Evolutionary conservation across 1,140 invertebrate genomes (phyloP).

Genomic region (Listronotus oregonensis): DNA sequence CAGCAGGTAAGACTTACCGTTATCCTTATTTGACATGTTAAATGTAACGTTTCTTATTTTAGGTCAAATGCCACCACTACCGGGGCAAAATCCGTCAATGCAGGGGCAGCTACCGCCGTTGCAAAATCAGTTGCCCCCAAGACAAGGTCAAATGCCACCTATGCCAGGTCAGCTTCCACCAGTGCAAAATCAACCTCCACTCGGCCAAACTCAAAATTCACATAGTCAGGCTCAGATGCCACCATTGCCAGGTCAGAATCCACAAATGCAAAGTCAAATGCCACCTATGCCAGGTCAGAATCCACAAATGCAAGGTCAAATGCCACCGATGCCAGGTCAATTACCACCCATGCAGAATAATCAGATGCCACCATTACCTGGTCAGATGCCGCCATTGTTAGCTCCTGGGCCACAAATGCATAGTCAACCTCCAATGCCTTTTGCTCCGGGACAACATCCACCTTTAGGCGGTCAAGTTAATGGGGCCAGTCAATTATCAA

Average conservation of each 20-base stretch:
- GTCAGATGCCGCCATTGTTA: slow-evolving; percentile 38
- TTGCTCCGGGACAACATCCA: slow-evolving; percentile 22
- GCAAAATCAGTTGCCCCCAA: slow-evolving; percentile 17
- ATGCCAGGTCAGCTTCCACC: slow-evolving; percentile 10
- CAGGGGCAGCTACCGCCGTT: slow-evolving; percentile 25
- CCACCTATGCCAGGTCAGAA: slow-evolving; percentile 35
- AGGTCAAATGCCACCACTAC: slow-evolving; percentile 20
- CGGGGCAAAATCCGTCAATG: slow-evolving; percentile 27
- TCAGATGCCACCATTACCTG: slow-evolving; percentile 33
- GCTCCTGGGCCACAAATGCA: slow-evolving; percentile 23
- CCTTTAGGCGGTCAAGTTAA: slow-evolving; percentile 40
- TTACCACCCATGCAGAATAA: slow-evolving; percentile 26
- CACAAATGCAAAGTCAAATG: slow-evolving; percentile 39
- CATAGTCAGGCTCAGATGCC: slow-evolving; percentile 41
- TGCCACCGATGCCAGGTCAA: slow-evolving; percentile 51
- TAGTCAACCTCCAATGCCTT: slow-evolving; percentile 35
- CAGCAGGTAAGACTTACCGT: too few relatives aligned
- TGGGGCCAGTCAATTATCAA: slow-evolving; percentile 48
- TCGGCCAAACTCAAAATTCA: slow-evolving; percentile 1
- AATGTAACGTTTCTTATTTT: slow-evolving; percentile 9
- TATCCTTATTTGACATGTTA: too few relatives aligned
- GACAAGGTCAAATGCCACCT: slow-evolving; percentile 47
- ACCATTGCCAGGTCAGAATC: slow-evolving; percentile 8
- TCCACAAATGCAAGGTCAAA: slow-evolving; percentile 28
- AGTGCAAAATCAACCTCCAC: slow-evolving; percentile 21